Percentiles rank a stretch among this genome's conserved stretches.
Conservation (phyloP, 2,113 vertebrate genomes). For the Plecotus auritus region DNA sequence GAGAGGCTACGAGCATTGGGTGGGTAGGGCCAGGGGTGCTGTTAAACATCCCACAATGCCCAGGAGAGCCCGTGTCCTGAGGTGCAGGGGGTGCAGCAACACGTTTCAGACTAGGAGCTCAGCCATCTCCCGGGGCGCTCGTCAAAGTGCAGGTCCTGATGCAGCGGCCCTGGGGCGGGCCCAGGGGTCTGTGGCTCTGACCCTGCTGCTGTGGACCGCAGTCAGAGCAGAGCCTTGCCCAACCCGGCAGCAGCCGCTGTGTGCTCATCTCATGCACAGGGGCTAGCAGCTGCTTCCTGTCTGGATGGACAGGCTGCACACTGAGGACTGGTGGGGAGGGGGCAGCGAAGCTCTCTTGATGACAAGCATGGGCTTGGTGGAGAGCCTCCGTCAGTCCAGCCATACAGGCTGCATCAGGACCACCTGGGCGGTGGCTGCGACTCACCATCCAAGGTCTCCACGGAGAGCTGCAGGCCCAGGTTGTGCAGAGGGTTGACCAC, state of each 20-base stretch:
- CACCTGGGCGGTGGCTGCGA: background rate
- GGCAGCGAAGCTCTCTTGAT: accelerated
- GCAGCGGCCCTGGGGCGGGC: background rate
- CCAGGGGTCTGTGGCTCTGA: background rate
- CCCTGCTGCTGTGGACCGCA: background rate
- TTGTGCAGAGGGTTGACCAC: constrained; percentile 94
- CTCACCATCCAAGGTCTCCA: constrained; percentile 92
- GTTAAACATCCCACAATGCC: too few relatives aligned
- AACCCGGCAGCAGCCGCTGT: background rate
- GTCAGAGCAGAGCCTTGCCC: background rate
- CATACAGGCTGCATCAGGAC: background rate
- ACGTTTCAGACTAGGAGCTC: accelerated
- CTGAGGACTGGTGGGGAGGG: background rate
- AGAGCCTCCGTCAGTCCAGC: background rate
- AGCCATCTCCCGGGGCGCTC: background rate
- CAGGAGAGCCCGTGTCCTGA: background rate
- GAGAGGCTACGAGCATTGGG: background rate
- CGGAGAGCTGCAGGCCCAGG: constrained; percentile 92
- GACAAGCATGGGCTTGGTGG: accelerated
- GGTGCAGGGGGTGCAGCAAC: background rate
- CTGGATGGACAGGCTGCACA: background rate
- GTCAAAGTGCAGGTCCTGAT: accelerated
- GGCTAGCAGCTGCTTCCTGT: background rate
- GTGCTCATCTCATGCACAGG: accelerated
- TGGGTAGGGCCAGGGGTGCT: background rate